phyloP scores from a whole-genome alignment of 2,888 invertebrate genomes.

The Tenodera sinensis region DNA sequence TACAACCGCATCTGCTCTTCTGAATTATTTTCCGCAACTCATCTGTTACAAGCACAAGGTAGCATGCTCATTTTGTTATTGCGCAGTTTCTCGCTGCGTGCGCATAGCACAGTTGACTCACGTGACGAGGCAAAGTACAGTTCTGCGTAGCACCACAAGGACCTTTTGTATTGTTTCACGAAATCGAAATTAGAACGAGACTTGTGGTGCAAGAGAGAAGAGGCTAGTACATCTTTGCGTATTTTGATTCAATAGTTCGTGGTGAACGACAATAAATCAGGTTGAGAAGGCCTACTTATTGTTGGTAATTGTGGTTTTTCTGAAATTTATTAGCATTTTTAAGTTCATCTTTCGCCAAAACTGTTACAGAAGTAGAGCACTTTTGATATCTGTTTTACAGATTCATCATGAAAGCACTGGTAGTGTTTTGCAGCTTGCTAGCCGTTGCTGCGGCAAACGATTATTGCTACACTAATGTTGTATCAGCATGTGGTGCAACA shows the following conservation, averaged over 20 bases:
- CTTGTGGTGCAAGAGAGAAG: not conserved
- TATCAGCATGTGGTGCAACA: conserved; percentile 53
- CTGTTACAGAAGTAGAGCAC: not conserved
- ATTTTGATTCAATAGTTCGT: not conserved
- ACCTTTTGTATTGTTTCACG: not conserved
- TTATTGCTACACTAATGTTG: conserved; percentile 60
- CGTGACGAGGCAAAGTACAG: not conserved
- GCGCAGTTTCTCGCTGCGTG: conserved; percentile 13
- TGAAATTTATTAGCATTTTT: not conserved
- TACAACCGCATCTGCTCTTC: not conserved
- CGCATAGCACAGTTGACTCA: conserved; percentile 20
- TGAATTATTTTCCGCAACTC: not conserved
- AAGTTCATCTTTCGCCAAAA: not conserved
- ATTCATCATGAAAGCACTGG: conserved; percentile 55
- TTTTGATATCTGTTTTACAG: conserved; percentile 7
- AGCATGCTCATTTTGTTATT: not conserved
- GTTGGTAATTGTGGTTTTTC: conserved; percentile 28
- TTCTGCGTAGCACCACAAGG: not conserved
- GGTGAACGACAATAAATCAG: conserved; percentile 33
- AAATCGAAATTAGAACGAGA: not conserved
- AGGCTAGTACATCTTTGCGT: not conserved
- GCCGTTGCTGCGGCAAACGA: conserved; percentile 51
- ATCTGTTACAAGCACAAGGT: not conserved
- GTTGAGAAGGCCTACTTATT: conserved; percentile 34
- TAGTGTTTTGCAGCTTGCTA: conserved; percentile 51